Conservation (phyloP, 2,888 invertebrate genomes). For the Drosophila subsilvestris region DNA sequence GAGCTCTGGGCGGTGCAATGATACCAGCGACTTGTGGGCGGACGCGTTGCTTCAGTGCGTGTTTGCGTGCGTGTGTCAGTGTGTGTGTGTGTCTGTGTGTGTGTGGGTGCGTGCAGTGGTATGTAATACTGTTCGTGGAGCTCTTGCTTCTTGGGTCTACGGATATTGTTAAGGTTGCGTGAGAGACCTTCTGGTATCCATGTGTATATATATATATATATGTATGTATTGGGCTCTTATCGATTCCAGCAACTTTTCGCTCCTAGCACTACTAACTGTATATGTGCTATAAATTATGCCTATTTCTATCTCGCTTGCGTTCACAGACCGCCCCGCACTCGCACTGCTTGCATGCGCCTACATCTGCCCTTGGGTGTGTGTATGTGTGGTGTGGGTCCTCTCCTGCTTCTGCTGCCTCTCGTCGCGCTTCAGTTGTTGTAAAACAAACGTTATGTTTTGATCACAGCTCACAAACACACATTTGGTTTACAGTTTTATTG, state of each 20-base stretch:
- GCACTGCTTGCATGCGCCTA: conserved; percentile 5
- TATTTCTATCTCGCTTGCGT: conserved; percentile 49
- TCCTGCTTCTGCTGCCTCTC: conserved; percentile 17
- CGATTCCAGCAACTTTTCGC: conserved; percentile 29
- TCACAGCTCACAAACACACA: conserved; percentile 1
- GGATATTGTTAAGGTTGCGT: not conserved
- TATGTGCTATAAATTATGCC: conserved; percentile 42
- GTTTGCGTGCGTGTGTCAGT: not conserved
- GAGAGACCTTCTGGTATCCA: not conserved
- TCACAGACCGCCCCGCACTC: conserved; percentile 47
- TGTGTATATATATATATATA: not conserved
- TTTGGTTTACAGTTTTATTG: not conserved
- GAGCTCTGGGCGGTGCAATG: conserved; percentile 33
- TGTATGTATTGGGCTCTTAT: conserved; percentile 9
- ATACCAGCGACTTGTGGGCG: conserved; percentile 30
- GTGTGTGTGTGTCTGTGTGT: conserved; percentile 1
- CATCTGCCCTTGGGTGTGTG: conserved; percentile 7
- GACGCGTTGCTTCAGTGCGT: conserved; percentile 7
- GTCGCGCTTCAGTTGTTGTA: conserved; percentile 64
- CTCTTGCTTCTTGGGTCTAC: conserved; percentile 14
- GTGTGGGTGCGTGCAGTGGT: not conserved
- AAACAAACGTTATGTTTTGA: conserved; percentile 1
- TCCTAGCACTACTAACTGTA: conserved; percentile 26
- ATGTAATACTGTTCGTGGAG: conserved; percentile 16
- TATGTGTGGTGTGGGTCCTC: conserved; percentile 36